phyloP scores from a whole-genome alignment of 2,113 vertebrate genomes.

The Notiomystis cincta region DNA sequence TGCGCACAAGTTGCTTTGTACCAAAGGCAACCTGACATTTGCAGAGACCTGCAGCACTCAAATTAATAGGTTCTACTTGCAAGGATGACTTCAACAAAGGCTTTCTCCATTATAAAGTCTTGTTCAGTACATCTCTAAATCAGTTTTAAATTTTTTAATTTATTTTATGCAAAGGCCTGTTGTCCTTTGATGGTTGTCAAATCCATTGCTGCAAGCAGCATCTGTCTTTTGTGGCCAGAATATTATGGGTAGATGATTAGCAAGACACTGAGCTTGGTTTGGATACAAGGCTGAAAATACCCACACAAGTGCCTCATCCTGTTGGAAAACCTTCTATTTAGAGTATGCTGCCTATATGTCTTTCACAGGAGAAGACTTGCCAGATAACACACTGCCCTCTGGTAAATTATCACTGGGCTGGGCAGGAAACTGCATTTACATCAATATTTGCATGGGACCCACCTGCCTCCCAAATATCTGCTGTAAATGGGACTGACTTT shows the following conservation, averaged over 20 bases:
- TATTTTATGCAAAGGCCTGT: background rate
- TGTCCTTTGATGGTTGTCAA: background rate
- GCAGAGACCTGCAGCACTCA: background rate
- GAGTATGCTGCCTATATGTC: background rate
- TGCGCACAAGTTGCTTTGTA: background rate
- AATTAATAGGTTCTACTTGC: background rate
- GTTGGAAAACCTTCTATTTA: background rate
- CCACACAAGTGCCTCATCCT: background rate
- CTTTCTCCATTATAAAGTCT: background rate
- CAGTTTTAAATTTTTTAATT: background rate
- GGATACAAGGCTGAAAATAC: background rate
- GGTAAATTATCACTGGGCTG: background rate
- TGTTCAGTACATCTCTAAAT: background rate
- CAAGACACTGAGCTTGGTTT: background rate
- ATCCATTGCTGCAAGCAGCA: background rate
- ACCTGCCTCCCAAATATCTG: background rate
- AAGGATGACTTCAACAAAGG: background rate
- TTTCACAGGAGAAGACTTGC: background rate
- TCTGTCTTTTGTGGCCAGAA: background rate
- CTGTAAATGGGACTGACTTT: background rate
- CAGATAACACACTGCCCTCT: background rate
- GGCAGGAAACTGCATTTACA: background rate
- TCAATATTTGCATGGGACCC: background rate
- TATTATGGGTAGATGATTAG: background rate
- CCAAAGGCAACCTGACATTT: conserved; percentile 24